Percentiles rank a stretch among this genome's conserved stretches.
These are phyloP conservation scores for Camponotus vicinus DNA, from an alignment of 1,140 invertebrate genomes.

Conservation along the genomic window DNA sequence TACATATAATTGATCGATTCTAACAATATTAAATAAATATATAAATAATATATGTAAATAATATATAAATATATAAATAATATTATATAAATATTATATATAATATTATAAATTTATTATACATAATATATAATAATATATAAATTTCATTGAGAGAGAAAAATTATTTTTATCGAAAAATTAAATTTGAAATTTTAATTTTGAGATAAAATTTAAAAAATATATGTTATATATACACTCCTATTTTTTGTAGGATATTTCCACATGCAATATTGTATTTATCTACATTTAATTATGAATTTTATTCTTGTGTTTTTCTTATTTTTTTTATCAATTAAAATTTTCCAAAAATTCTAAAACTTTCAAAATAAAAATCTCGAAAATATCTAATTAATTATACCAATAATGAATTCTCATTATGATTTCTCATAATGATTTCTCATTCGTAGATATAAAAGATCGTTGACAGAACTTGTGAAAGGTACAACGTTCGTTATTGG, in stretches of 20 bases:
- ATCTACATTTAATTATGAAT: neutral
- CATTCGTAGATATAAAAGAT: neutral
- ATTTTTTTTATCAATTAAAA: neutral
- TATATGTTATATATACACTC: too few species aligned
- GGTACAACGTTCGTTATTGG: constrained; percentile 12
- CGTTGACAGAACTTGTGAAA: neutral
- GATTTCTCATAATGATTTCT: neutral
- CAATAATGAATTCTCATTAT: neutral
- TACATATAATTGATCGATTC: too few species aligned
- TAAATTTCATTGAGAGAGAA: neutral
- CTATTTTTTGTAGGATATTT: neutral
- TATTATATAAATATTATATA: too few species aligned
- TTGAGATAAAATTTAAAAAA: neutral
- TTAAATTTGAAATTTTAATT: neutral
- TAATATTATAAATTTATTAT: too few species aligned
- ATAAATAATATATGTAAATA: too few species aligned
- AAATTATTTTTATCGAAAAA: neutral
- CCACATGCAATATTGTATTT: neutral
- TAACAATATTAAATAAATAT: too few species aligned
- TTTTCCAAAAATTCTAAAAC: neutral
- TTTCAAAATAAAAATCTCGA: constrained; percentile 5
- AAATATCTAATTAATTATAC: constrained; percentile 15
- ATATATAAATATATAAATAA: too few species aligned
- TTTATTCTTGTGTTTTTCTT: neutral
- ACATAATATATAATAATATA: too few species aligned